Conservation (phyloP, 2,888 invertebrate genomes). For the Axea sp. region DNA sequence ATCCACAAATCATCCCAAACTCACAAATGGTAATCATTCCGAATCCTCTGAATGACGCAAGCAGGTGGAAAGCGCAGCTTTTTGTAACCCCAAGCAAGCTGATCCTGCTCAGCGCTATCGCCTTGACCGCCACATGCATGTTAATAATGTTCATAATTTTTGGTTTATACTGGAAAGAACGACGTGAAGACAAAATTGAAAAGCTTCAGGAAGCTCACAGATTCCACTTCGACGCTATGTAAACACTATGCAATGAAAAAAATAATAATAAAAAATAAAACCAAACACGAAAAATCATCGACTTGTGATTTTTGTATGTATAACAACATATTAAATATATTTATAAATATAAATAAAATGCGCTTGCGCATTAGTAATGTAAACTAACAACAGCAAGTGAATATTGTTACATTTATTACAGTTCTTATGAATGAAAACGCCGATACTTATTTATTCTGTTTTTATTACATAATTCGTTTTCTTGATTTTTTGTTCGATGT, state of each 20-base stretch:
- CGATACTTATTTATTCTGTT: constrained; percentile 32
- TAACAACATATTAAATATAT: not conserved
- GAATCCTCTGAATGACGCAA: constrained; percentile 87
- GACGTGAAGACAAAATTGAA: constrained; percentile 89
- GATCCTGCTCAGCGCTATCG: constrained; percentile 94
- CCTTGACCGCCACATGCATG: constrained; percentile 91
- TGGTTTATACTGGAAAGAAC: constrained; percentile 94
- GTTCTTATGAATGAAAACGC: constrained; percentile 22
- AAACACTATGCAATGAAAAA: too few species aligned
- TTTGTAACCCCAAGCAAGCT: constrained; percentile 97
- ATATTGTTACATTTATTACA: constrained; percentile 9
- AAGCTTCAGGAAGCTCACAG: constrained; percentile 89
- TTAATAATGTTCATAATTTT: constrained; percentile 92
- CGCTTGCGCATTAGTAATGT: not conserved
- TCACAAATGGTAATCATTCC: constrained; percentile 98
- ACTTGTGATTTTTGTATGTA: constrained; percentile 4
- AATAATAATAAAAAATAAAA: too few species aligned
- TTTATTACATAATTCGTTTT: constrained; percentile 35
- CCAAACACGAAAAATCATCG: not conserved
- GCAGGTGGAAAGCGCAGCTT: constrained; percentile 92
- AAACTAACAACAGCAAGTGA: not conserved
- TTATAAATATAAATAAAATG: constrained; percentile 1
- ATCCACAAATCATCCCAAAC: constrained; percentile 97
- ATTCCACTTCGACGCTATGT: constrained; percentile 94
- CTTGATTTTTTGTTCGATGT: constrained; percentile 24